Conservation (phyloP, 1,140 invertebrate genomes). For the Eurytemora carolleeae region DNA sequence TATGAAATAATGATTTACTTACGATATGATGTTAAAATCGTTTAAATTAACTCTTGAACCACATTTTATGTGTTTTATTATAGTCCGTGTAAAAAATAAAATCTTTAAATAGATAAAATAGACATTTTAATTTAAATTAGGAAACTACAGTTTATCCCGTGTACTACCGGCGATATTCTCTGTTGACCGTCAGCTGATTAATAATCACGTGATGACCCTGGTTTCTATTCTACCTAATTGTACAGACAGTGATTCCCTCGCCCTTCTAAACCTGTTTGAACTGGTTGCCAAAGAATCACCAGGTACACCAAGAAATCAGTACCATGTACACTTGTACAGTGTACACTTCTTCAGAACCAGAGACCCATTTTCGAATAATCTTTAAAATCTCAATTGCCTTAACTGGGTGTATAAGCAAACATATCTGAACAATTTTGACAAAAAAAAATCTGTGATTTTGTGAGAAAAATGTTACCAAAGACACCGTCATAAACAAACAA, state of each 20-base stretch:
- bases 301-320: no score
- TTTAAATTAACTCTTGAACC: background rate
- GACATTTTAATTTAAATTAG: no score
- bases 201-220: conserved; percentile 58
- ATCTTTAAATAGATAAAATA: background rate
- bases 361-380: background rate
- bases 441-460: no score
- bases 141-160: conserved; percentile 59
- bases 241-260: conserved; percentile 58
- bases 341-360: background rate
- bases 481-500: no score
- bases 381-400: background rate
- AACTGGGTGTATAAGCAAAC: background rate
- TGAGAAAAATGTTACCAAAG: no score
- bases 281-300: conserved; percentile 51
- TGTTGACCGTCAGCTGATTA: conserved; percentile 57
- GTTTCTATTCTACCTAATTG: conserved; percentile 56
- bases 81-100: background rate
- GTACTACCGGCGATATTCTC: conserved; percentile 71
- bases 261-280: conserved; percentile 53
- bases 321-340: background rate
- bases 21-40: background rate
- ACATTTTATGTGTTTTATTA: background rate
- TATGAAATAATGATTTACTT: background rate
- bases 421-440: background rate